Percentiles rank a stretch among this genome's conserved stretches.
These are phyloP conservation scores for Lophius americanus DNA, from an alignment of 2,797 vertebrate genomes.

Conservation along the genomic window DNA sequence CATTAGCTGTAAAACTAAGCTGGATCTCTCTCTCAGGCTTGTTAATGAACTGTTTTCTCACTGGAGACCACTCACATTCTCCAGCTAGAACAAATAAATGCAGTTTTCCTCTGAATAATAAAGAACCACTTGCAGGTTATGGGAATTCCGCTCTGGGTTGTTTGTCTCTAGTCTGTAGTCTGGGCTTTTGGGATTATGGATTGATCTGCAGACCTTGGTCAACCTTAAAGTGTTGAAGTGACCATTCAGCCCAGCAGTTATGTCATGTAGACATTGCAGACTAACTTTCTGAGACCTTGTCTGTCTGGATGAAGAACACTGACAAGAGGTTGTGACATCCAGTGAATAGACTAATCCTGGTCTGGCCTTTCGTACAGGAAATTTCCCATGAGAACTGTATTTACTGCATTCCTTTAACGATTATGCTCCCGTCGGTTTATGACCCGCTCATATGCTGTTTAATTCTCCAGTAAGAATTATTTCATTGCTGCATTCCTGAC, in stretches of 20 bases:
- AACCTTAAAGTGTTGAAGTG: conserved; percentile 38
- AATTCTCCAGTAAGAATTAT: too few species aligned
- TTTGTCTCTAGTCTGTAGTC: conserved; percentile 25
- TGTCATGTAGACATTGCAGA: conserved; percentile 6
- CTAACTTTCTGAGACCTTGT: conserved; percentile 31
- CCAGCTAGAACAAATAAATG: not conserved
- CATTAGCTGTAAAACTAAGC: conserved; percentile 1
- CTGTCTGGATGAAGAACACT: conserved; percentile 49
- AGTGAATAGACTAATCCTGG: conserved; percentile 25
- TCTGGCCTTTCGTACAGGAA: not conserved
- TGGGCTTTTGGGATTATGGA: conserved; percentile 44
- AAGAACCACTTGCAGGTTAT: conserved; percentile 12
- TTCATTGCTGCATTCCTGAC: conserved; percentile 25
- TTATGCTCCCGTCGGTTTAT: not conserved
- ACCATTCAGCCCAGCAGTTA: conserved; percentile 33
- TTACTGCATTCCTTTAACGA: not conserved
- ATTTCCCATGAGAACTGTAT: not conserved
- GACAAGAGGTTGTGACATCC: conserved; percentile 47
- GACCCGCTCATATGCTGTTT: not conserved
- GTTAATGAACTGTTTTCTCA: not conserved
- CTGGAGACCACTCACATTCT: not conserved
- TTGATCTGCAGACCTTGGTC: conserved; percentile 44
- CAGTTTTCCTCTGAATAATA: not conserved
- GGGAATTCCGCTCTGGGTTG: conserved; percentile 42
- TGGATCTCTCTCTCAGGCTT: conserved; percentile 2